phyloP scores from a whole-genome alignment of 2,113 vertebrate species.

The Cnemophilus loriae region DNA sequence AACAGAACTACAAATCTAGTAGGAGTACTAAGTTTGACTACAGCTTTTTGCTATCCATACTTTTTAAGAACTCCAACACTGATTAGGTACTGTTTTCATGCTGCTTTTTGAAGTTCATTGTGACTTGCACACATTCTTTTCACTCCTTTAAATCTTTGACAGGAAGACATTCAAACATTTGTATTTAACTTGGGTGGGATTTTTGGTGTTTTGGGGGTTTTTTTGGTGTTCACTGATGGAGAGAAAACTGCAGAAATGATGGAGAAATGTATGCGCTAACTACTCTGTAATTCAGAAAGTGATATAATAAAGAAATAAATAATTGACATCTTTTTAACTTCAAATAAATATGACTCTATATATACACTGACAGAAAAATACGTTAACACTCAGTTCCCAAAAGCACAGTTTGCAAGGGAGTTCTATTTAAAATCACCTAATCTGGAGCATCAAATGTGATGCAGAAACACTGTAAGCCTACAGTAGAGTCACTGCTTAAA shows the following conservation, averaged over 20 bases:
- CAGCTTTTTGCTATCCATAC: neutral
- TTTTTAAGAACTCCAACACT: neutral
- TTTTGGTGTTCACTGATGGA: neutral
- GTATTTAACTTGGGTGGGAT: neutral
- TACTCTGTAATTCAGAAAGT: neutral
- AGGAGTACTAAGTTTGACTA: neutral
- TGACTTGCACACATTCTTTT: neutral
- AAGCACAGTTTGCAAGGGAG: neutral
- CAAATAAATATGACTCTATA: neutral
- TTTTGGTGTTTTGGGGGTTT: neutral
- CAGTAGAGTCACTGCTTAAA: neutral
- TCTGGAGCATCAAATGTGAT: neutral
- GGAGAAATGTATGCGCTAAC: neutral
- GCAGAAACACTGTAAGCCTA: neutral
- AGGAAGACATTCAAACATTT: neutral
- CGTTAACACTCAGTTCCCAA: neutral
- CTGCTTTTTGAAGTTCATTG: neutral
- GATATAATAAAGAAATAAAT: neutral
- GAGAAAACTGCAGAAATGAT: neutral
- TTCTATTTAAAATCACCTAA: neutral
- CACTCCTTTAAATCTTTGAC: neutral
- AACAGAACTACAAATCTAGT: neutral
- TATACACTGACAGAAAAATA: neutral
- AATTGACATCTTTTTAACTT: neutral
- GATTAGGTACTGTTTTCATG: neutral